Base-by-base conservation (phyloP, 2,113 vertebrate genomes). In the Clarias batrachus region DNA sequence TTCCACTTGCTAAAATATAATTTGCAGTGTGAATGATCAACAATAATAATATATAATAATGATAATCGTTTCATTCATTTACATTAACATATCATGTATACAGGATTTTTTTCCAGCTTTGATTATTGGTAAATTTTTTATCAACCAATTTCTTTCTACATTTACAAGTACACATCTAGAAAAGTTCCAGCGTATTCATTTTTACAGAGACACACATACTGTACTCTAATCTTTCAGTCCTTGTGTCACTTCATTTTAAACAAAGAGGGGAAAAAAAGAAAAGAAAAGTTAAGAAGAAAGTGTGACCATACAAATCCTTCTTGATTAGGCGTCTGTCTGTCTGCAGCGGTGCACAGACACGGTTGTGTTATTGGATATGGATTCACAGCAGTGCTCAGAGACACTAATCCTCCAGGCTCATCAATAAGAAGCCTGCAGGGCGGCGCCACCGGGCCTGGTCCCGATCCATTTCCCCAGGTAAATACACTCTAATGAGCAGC, bases 401-500 rank as follows among this genome's bases (percentile, higher is more conserved):
- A 89, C 91, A 89, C 85, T 62, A 88, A 88, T 91, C 88, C 90
- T 89, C 83, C 66, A 88, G 91, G 90, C 91, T 90, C 92, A 91
- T 84, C 74, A 90, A 93, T 93, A 92, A 87, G 91, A 91, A 93
- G 88, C 52, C 87, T 84, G 82, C 85, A 83, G 68, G 89, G 48
- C 33, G 82, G 62, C 76, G 30, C 60, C 60, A 7, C 30, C 63
- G 37, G 60, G 86, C 77, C 60, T 62, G 54, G 19, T 85, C 76
- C 52, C 27, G 23, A 85, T 66, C 81, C 93, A 95, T 92, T 93
- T 94, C 96, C 94, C 94, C 93, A 94, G 93, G 94, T 96, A 97
- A 98, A 97, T 94, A 96, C 94, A 92, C 94, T 92, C 96, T 98
- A 98, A 98, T 97, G 97, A 96, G 93, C 94, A 94, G 94, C 94